phyloP scores from a whole-genome alignment of 2,888 invertebrate species.

The Petrophora chlorosata region DNA sequence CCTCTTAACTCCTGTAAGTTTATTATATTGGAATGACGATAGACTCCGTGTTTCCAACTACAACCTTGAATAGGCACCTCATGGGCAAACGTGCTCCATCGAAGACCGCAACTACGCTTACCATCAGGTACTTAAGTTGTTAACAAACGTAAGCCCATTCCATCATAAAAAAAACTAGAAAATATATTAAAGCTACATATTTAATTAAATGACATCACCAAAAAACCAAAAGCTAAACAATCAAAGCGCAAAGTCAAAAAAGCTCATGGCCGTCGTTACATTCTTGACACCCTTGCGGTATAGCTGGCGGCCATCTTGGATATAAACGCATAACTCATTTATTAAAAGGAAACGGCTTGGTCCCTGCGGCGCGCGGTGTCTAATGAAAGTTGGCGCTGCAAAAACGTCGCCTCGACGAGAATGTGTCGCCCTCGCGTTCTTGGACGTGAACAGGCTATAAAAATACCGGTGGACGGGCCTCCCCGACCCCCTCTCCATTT shows the following conservation, averaged over 20 bases:
- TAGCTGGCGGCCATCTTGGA: conserved; percentile 71
- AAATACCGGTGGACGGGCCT: conserved; percentile 72
- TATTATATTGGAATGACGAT: no score
- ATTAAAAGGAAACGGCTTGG: conserved; percentile 76
- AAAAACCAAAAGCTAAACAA: conserved; percentile 36
- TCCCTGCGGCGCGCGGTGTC: conserved; percentile 71
- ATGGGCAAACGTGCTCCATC: no score
- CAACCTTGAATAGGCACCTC: no score
- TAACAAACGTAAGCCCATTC: no score
- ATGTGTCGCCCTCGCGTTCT: conserved; percentile 81
- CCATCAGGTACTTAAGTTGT: no score
- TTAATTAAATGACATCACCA: conserved; percentile 27
- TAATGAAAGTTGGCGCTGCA: conserved; percentile 80
- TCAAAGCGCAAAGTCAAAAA: conserved; percentile 39
- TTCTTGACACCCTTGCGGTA: conserved; percentile 67
- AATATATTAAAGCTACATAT: no score
- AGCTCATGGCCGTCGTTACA: conserved; percentile 55
- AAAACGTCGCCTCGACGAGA: conserved; percentile 77
- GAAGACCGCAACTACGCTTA: no score
- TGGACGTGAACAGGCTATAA: conserved; percentile 79
- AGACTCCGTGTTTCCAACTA: no score
- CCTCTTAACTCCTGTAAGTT: no score
- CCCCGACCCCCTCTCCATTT: conserved; percentile 65
- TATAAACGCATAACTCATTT: conserved; percentile 80
- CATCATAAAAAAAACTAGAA: no score